phyloP scores from a whole-genome alignment of 2,113 vertebrate species.

The Pionites leucogaster region DNA sequence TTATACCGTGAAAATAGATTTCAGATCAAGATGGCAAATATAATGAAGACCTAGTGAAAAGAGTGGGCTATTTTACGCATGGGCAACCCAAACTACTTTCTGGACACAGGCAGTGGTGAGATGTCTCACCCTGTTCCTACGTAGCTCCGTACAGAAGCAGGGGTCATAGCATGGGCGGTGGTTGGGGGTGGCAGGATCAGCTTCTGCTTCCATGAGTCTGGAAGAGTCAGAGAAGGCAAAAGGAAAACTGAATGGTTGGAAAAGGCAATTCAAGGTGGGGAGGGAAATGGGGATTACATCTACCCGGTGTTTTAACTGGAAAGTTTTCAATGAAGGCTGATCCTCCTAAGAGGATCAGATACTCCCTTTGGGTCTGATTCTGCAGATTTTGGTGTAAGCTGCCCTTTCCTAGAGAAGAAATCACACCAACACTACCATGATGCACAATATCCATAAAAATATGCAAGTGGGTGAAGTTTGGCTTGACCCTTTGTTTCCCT shows the following conservation, averaged over 20 bases:
- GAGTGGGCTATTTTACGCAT: neutral
- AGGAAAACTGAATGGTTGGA: rapidly evolving
- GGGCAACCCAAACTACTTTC: neutral
- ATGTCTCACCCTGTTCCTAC: neutral
- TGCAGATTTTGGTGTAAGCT: neutral
- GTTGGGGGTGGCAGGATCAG: rapidly evolving
- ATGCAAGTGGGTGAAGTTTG: neutral
- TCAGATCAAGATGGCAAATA: neutral
- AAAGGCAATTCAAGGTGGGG: neutral
- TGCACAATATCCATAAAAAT: neutral
- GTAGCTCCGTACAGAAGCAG: rapidly evolving
- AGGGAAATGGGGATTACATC: neutral
- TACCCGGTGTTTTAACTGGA: neutral
- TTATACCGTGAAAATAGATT: neutral
- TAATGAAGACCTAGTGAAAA: neutral
- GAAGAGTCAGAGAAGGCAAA: neutral
- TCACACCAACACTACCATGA: neutral
- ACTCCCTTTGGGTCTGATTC: neutral
- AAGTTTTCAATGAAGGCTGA: neutral
- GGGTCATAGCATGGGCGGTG: neutral
- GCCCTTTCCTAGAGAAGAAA: neutral
- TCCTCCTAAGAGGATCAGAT: neutral
- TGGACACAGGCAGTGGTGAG: neutral
- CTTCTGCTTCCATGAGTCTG: neutral
- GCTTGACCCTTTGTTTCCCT: constrained; percentile 28